phyloP scores from a whole-genome alignment of 1,140 invertebrate genomes.

The Augochlora pura region DNA sequence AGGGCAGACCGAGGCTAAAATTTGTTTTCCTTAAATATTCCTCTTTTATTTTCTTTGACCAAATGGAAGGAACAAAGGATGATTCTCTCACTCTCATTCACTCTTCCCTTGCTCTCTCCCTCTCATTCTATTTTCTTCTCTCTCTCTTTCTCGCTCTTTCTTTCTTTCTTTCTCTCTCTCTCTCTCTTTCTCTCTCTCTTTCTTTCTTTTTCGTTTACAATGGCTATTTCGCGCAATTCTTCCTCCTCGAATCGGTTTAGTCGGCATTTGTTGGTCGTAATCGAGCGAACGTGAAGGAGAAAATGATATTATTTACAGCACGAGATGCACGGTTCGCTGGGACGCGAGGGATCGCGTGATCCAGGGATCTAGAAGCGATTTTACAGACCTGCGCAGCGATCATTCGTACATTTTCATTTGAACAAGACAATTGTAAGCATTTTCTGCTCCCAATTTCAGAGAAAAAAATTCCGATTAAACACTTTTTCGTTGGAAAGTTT shows the following conservation, averaged over 20 bases:
- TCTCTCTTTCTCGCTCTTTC: conserved; percentile 9
- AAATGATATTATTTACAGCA: conserved; percentile 71
- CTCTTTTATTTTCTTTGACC: background rate
- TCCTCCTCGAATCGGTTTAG: conserved; percentile 11
- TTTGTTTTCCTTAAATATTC: background rate
- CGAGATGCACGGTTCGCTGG: conserved; percentile 49
- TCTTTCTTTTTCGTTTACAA: conserved; percentile 11
- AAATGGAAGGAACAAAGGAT: background rate
- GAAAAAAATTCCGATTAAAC: too few species aligned
- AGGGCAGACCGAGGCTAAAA: background rate
- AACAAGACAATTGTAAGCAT: too few species aligned
- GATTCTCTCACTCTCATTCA: background rate
- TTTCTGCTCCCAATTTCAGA: too few species aligned
- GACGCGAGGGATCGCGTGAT: background rate
- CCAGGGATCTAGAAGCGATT: background rate
- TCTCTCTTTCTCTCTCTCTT: background rate
- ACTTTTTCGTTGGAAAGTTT: too few species aligned
- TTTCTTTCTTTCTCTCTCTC: conserved; percentile 9
- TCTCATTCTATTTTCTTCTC: conserved; percentile 5
- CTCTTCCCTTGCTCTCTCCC: background rate
- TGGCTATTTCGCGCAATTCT: conserved; percentile 16
- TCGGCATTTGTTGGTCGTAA: conserved; percentile 40
- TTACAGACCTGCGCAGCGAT: too few species aligned
- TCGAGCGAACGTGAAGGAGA: conserved; percentile 53
- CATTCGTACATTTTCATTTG: too few species aligned